Conservation (phyloP, 2,113 vertebrate species). For the Platysternon megacephalum region DNA sequence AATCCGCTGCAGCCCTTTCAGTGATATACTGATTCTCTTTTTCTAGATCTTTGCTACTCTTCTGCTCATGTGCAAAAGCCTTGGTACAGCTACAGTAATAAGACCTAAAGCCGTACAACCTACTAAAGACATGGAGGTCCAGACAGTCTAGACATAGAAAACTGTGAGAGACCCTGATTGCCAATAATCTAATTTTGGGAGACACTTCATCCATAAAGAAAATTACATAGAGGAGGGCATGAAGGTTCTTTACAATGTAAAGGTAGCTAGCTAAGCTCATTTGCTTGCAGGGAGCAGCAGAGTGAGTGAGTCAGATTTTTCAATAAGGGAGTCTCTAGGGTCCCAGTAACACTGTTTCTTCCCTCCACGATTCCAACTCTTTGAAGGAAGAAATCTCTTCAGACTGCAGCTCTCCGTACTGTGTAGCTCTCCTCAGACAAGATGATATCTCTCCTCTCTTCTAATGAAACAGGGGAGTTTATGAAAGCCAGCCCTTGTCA, state of each 20-base stretch:
- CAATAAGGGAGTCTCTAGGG: accelerated
- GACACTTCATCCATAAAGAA: background rate
- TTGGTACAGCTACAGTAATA: background rate
- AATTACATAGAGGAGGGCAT: background rate
- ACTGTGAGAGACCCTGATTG: background rate
- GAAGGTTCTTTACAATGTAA: accelerated
- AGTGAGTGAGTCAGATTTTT: background rate
- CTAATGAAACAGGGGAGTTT: background rate
- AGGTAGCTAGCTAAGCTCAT: background rate
- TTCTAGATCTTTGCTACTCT: background rate
- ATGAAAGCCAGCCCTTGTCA: background rate
- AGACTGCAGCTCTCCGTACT: background rate
- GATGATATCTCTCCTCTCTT: background rate
- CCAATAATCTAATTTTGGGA: background rate
- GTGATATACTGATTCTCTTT: background rate
- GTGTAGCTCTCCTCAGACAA: background rate
- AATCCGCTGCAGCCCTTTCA: background rate
- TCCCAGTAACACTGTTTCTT: background rate
- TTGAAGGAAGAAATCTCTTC: background rate
- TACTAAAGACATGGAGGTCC: background rate
- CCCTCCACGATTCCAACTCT: background rate
- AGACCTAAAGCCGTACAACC: background rate
- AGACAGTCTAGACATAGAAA: accelerated
- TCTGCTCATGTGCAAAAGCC: background rate
- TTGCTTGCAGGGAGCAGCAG: background rate